Evolutionary conservation across 2,113 vertebrate species (phyloP), one percentile per base, ranked within the genome.

Genomic region (Laticauda colubrina): DNA sequence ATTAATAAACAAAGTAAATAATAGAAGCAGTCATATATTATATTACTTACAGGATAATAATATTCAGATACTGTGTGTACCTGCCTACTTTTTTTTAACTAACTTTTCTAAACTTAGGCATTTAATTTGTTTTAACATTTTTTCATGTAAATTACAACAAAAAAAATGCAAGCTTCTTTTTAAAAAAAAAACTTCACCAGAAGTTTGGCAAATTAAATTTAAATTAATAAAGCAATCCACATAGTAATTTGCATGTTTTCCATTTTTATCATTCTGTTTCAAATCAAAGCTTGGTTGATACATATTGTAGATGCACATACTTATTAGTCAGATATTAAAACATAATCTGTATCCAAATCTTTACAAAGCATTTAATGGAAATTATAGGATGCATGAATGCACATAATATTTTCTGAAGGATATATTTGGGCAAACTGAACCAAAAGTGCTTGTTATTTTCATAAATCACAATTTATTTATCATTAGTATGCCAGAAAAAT

Each of bases 401-500:
- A 61, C 0, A 34, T n/a, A n/a, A 64, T 64, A 43, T 91, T 87
- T 85, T 51, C 55, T 29, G 85, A n/a, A 87, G 85, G 26, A 61
- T 91, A 24, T 10, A 61, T 87, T 91, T 34, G 39, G n/a, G 26
- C 39, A 91, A 59, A 5, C 21, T 91, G 48, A 64, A 39, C 85
- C 5, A 34, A n/a, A 57, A 91, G 45, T 34, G 29, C 59, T 91
- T 59, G 29, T 64, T 87, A 87, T 51, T 91, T 45, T 61, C 91
- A 91, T 91, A 91, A 87, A 91, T 87, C 56, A 61, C 2, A 57
- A 53, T 56, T 61, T 87, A 91, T 91, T 61, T 59, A 91, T 91
- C 43, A 53, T 18, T 12, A 5, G 5, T 34, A 61, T 34, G 43
- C 11, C 10, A 34, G 29, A 87, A 45, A 87, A 53, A 39, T n/a